phyloP scores from a whole-genome alignment of 2,888 invertebrate genomes.

The Spilarctia lutea region DNA sequence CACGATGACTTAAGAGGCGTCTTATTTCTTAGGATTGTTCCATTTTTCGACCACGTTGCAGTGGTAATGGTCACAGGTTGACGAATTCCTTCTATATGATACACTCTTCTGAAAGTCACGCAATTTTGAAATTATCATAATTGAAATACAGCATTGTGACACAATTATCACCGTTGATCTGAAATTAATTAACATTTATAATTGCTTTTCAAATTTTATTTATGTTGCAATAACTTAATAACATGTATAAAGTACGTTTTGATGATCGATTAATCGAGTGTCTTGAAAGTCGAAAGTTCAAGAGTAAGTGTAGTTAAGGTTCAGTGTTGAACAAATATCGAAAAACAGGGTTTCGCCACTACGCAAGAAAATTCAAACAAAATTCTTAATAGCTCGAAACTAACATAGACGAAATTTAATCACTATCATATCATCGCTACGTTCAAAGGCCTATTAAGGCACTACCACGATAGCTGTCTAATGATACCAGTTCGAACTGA shows the following conservation, averaged over 20 bases:
- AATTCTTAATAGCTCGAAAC: neutral
- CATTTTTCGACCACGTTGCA: neutral
- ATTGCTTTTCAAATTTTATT: neutral
- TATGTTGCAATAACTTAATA: neutral
- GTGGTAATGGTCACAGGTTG: too few species aligned
- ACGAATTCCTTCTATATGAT: too few species aligned
- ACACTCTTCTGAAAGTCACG: too few species aligned
- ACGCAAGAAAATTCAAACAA: neutral
- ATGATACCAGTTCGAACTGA: slow-evolving; percentile 3
- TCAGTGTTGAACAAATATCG: too few species aligned
- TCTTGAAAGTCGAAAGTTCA: too few species aligned
- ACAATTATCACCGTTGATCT: too few species aligned
- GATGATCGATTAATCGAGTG: too few species aligned
- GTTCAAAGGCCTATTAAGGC: neutral
- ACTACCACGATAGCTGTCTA: neutral
- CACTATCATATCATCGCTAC: neutral
- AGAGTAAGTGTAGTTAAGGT: neutral
- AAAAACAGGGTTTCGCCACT: neutral
- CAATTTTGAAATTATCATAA: neutral
- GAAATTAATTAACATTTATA: too few species aligned
- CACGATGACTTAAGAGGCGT: neutral
- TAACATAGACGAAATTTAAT: neutral
- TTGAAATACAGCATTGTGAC: neutral
- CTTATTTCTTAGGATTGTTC: neutral
- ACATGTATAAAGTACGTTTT: too few species aligned